These are phyloP conservation scores for Natrix natrix DNA, from an alignment of 2,797 vertebrate species.

Conservation along the genomic window DNA sequence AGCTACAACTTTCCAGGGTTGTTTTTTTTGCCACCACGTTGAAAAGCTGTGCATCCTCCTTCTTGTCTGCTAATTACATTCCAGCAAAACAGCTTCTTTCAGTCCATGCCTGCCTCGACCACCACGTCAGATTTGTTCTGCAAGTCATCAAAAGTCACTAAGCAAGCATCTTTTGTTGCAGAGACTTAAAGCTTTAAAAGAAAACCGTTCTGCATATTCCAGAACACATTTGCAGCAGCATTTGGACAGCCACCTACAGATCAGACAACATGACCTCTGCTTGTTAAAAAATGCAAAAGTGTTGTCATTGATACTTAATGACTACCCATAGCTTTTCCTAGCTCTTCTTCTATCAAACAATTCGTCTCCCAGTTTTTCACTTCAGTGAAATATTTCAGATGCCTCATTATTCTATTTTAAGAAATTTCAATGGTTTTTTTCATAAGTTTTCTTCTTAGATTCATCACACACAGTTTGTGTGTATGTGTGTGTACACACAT, in stretches of 20 bases:
- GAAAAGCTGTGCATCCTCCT: not conserved
- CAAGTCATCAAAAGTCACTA: not conserved
- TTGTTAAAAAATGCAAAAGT: conserved; percentile 43
- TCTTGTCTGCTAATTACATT: not conserved
- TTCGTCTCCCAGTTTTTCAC: not conserved
- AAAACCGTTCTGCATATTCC: not conserved
- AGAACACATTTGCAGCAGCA: not conserved
- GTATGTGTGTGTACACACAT: not conserved
- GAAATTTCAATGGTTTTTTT: not conserved
- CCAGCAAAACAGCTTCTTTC: not conserved
- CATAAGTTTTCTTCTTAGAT: not conserved
- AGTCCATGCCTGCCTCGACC: not conserved
- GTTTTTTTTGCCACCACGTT: not conserved
- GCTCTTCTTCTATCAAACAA: not conserved
- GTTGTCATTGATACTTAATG: conserved; percentile 55
- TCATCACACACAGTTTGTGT: not conserved
- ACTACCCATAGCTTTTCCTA: conserved; percentile 51
- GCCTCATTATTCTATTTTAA: not conserved
- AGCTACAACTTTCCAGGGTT: not conserved
- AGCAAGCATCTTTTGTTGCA: not conserved
- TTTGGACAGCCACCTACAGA: conserved; percentile 55
- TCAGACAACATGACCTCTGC: conserved; percentile 34
- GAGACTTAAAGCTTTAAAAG: not conserved
- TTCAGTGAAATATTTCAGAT: not conserved
- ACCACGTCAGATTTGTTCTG: not conserved